Percentiles rank a stretch among this genome's conserved stretches.
Conservation (phyloP, 2,797 vertebrate species). For the Xiphorhynchus erythropygius region DNA sequence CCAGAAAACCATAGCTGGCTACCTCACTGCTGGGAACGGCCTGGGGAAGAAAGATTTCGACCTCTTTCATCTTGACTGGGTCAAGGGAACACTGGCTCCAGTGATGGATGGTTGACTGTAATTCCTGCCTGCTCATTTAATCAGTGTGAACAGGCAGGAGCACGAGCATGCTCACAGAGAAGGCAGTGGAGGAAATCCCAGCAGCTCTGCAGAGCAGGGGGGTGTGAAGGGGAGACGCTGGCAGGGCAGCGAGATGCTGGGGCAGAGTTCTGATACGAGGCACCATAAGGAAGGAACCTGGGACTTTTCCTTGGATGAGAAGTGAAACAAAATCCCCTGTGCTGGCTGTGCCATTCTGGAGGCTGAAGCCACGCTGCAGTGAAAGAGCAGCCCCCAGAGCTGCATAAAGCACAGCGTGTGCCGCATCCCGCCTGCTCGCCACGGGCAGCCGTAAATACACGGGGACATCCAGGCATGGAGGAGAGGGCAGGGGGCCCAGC, state of each 20-base stretch:
- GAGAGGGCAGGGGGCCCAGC: not conserved
- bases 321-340: not conserved
- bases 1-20: not conserved
- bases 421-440: conserved; percentile 1
- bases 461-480: not conserved
- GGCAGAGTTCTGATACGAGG: not conserved
- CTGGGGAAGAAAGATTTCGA: not conserved
- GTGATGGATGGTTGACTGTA: conserved; percentile 50
- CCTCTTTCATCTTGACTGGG: conserved; percentile 1
- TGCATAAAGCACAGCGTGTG: not conserved
- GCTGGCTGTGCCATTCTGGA: not conserved
- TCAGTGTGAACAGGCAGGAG: not conserved
- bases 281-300: not conserved
- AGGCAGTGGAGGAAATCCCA: not conserved
- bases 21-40: not conserved
- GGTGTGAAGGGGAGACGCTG: not conserved
- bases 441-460: not conserved
- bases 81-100: not conserved
- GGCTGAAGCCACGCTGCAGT: not conserved
- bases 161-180: not conserved
- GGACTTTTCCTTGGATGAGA: not conserved
- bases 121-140: conserved; percentile 49
- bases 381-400: conserved; percentile 1
- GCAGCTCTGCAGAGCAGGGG: not conserved
- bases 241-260: not conserved